phyloP scores from a whole-genome alignment of 2,888 invertebrate species.

The Bugula neritina region DNA sequence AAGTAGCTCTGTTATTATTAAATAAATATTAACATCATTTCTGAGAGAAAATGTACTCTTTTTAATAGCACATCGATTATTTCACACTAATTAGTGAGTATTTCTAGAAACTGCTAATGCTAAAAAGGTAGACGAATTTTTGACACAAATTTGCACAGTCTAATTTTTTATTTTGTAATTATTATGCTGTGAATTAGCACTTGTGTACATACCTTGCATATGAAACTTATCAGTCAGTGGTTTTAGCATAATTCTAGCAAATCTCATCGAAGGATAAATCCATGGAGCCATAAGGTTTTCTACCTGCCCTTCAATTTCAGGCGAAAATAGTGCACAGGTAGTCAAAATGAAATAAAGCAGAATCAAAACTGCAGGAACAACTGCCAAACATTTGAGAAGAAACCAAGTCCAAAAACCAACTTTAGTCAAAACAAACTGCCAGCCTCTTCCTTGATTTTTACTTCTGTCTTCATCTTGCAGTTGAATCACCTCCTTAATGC shows the following conservation, averaged over 20 bases:
- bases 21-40: no score
- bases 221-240: constrained; percentile 2
- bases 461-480: no score
- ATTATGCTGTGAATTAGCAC: no score
- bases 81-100: no score
- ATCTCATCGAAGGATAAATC: constrained; percentile 7
- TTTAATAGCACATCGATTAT: no score
- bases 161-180: no score
- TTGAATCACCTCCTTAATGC: not conserved
- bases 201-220: no score
- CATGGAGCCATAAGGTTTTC: not conserved
- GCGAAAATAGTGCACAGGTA: not conserved
- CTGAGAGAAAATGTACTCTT: no score
- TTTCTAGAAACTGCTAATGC: no score
- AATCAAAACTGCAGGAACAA: not conserved
- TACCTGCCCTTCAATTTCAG: not conserved
- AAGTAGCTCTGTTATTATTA: no score
- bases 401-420: not conserved
- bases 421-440: not conserved
- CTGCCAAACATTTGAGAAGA: not conserved
- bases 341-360: not conserved
- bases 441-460: not conserved
- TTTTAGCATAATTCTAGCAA: not conserved
- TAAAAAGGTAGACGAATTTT: no score
- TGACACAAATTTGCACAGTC: no score